A percentile compares a stretch with the other conserved stretches of the same genome.
Conservation (phyloP, 2,888 invertebrate genomes). For the Synanthedon formicaeformis region DNA sequence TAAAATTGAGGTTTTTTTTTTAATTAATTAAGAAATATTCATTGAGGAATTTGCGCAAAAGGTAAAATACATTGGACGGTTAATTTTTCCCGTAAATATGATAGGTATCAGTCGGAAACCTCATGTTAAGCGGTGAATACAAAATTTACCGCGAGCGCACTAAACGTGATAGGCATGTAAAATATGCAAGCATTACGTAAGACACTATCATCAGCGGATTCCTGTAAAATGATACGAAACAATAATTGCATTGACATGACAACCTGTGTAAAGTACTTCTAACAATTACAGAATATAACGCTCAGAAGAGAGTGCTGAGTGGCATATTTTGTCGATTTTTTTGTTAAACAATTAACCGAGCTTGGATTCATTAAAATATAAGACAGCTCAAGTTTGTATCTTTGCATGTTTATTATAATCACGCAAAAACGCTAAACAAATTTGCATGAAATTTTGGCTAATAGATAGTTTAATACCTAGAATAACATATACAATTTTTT, state of each 20-base stretch:
- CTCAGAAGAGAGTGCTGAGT: too few species aligned
- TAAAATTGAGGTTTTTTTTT: background rate
- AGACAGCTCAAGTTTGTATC: too few species aligned
- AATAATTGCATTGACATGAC: background rate
- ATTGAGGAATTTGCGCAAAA: slow-evolving; percentile 1
- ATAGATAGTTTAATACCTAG: too few species aligned
- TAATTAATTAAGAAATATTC: background rate
- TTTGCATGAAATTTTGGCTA: too few species aligned
- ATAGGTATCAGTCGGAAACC: slow-evolving; percentile 25
- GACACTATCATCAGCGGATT: slow-evolving; percentile 37
- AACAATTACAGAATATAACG: too few species aligned
- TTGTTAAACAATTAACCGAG: too few species aligned
- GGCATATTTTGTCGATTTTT: too few species aligned
- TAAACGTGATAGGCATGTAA: slow-evolving; percentile 40
- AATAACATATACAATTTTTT: too few species aligned
- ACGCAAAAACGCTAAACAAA: too few species aligned
- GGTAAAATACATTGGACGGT: background rate
- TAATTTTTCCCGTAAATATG: slow-evolving; percentile 3
- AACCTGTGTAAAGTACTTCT: too few species aligned
- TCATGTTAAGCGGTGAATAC: slow-evolving; percentile 29
- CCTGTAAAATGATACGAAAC: slow-evolving; percentile 23
- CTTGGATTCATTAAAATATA: too few species aligned
- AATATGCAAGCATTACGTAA: slow-evolving; percentile 41
- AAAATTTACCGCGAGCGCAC: slow-evolving; percentile 24
- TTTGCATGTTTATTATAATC: too few species aligned